Evolutionary conservation across 2,113 vertebrate species (phyloP).

Genomic region (Chroicocephalus ridibundus): DNA sequence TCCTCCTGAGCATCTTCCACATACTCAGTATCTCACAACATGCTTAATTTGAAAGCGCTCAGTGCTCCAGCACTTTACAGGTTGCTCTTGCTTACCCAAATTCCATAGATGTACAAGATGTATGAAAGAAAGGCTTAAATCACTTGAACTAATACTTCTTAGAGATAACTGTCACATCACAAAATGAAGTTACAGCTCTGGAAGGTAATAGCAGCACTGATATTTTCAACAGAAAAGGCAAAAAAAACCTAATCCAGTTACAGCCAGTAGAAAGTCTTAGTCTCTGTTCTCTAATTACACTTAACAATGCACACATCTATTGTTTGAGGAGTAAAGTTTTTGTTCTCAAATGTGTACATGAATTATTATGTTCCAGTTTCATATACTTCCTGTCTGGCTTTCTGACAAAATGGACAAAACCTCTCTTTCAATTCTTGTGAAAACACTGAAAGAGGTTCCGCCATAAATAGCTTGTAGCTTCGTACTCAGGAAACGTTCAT

Average conservation of each 20-base stretch:
- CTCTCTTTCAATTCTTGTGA: not conserved
- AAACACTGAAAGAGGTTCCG: not conserved
- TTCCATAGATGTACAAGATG: not conserved
- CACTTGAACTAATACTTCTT: not conserved
- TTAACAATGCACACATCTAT: not conserved
- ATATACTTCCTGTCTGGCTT: not conserved
- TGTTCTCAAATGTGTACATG: not conserved
- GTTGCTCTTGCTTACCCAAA: not conserved
- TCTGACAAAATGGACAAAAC: not conserved
- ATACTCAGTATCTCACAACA: not conserved
- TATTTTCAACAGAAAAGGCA: not conserved
- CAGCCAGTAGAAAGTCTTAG: not conserved
- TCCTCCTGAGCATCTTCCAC: not conserved
- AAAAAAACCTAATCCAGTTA: not conserved
- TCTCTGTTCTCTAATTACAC: not conserved
- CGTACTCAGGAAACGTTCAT: not conserved
- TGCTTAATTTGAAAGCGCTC: not conserved
- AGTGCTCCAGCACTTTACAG: not conserved
- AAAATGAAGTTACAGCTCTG: not conserved
- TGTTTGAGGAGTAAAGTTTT: not conserved
- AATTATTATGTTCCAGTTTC: not conserved
- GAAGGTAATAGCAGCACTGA: not conserved
- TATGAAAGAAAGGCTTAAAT: not conserved
- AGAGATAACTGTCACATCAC: not conserved
- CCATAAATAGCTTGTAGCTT: not conserved